Base-by-base conservation (phyloP, 1,140 invertebrate genomes). In the Plodia interpunctella region DNA sequence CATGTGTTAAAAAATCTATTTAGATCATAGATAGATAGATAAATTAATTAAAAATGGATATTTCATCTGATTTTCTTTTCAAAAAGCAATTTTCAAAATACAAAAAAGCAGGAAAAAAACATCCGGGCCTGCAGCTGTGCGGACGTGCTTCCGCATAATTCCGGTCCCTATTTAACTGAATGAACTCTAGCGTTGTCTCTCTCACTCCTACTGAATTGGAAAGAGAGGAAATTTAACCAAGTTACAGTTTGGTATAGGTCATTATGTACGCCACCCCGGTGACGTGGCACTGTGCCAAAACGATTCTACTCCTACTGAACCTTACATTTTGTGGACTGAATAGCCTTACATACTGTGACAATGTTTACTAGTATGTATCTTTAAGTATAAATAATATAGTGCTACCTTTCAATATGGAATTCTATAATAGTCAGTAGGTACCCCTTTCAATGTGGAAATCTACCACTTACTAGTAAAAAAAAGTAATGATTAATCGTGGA, bases 121-220 rank as follows among this genome's bases (percentile, higher is more conserved):
- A 3, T 44, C 13, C 38, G 38, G 2, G 38, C 38, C 51, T 53
- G 51, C 51, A 53, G 51, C 20, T 53, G 19, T 53, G 51, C 6
- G 51, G 21, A 53, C 51, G 51, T 53, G 51, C 20, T 53, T 53
- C 51, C 51, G 51, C 51, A 53, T 53, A 53, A 53, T 53, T 25
- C 51, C 21, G 51, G 11, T 17, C 21, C 51, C 38, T 44, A n/a
- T 44, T 15, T 44, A 44, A 17, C 15, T 44, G 38, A 44, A 44
- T 44, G 38, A 44, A 44, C 5, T 44, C 15, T 15, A 0, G 6
- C 15, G 13, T 6, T 44, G 38, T 15, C 38, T 15, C 38, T n/a
- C n/a, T 44, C n/a, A n/a, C 38, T 44, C 38, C 1, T 17, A 44
- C 13, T n/a, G 13, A 2, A 10, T 15, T 10, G 5, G 38, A 44